Evolutionary conservation across 2,113 vertebrate genomes (phyloP), one percentile per base, ranked within the genome.

Genomic region (Lepus timidus): DNA sequence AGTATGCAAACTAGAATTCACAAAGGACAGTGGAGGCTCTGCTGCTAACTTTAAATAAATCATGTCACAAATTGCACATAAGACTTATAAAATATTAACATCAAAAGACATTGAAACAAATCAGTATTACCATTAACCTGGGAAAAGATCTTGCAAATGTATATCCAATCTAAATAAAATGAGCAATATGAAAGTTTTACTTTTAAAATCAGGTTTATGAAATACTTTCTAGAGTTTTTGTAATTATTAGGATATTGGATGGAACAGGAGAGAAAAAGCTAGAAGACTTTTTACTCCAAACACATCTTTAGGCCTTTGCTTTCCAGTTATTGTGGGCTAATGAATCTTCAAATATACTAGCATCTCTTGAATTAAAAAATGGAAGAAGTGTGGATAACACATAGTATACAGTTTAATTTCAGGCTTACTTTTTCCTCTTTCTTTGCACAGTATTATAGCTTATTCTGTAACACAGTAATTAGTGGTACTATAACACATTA

Each of bases 31-130:
- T 94, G 25, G 20, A 73, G 61, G 29, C 9, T 93, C 16, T 84
- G 76, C 55, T 31, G n/a, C 29, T 29, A 89, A 95, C 90, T 95
- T 95, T 88, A 87, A 91, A 93, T 94, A 94, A 96, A 73, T 93
- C 75, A 78, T 89, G 86, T 94, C 80, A 95, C n/a, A 91, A 76
- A 89, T 68, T 73, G 19, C 51, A 81, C 74, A n/a, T 62, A 80
- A 89, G 31, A 20, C 55, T 92, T 88, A 80, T 91, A 64, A 94
- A 95, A 94, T 93, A 91, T 85, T 96, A 84, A 96, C 20, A 67
- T 49, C 0, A 1, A 64, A 20, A 33, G 67, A 76, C 75, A 44
- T 1, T 85, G 52, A 91, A 95, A 78, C n/a, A 85, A 67, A 75
- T 81, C 36, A 64, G 17, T 25, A 51, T 16, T 89, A 55, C 65